A percentile compares a stretch with the other conserved stretches of the same genome.
Conservation (phyloP, 2,113 vertebrate genomes). For the Phrynocephalus versicolor region DNA sequence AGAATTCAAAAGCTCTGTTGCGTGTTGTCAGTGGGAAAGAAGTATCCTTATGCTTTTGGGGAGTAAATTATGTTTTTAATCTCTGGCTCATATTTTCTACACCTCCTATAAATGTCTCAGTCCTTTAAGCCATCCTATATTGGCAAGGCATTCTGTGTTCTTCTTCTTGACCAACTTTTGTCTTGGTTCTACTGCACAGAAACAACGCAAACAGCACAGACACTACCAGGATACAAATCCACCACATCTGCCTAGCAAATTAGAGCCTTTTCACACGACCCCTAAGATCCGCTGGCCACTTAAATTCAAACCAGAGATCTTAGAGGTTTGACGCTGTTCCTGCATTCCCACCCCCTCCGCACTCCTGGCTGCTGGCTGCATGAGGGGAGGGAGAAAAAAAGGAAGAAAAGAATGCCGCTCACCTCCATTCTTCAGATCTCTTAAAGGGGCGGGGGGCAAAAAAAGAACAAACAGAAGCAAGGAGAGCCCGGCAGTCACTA, state of each 20-base stretch:
- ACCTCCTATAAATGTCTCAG: not conserved
- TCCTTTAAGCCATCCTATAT: not conserved
- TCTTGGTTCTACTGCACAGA: not conserved
- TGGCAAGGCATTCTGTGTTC: not conserved
- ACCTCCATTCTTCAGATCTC: too few species aligned
- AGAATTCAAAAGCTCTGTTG: not conserved
- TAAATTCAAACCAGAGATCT: too few species aligned
- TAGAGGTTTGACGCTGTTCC: too few species aligned
- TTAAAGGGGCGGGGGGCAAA: too few species aligned
- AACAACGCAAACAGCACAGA: not conserved
- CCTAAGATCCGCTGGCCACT: too few species aligned
- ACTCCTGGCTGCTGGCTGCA: too few species aligned
- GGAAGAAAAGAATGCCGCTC: too few species aligned
- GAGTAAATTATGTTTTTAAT: too few species aligned
- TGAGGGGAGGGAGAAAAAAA: too few species aligned
- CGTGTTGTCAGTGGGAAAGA: not conserved
- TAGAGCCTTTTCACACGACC: not conserved
- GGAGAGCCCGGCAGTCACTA: too few species aligned
- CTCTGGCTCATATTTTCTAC: not conserved
- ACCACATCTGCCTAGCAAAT: not conserved
- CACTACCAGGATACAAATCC: not conserved
- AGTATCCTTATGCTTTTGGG: not conserved
- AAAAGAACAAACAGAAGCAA: too few species aligned
- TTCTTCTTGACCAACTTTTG: not conserved
- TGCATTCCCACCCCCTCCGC: too few species aligned